A percentile compares a stretch with the other conserved stretches of the same genome.
Conservation (phyloP, 2,888 invertebrate genomes). For the Calliphora vomitoria region DNA sequence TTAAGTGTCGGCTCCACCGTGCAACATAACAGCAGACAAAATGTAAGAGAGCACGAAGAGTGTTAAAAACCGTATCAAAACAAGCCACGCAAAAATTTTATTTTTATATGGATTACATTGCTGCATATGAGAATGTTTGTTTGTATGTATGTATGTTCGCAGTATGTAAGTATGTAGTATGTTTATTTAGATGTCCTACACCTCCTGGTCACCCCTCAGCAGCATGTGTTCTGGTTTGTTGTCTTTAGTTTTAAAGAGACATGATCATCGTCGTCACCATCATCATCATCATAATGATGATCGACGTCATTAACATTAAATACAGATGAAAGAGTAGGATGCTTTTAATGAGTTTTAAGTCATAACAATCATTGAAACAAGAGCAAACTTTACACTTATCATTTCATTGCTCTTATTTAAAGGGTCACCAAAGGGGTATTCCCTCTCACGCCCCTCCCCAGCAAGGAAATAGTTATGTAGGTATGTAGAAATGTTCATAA, state of each 20-base stretch:
- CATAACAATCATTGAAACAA: constrained; percentile 72
- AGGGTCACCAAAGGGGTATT: constrained; percentile 54
- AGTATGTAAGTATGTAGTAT: constrained; percentile 5
- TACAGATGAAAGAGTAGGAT: constrained; percentile 59
- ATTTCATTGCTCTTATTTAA: constrained; percentile 50
- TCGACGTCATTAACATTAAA: constrained; percentile 46
- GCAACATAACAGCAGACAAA: neutral
- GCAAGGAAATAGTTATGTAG: neutral
- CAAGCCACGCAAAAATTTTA: constrained; percentile 76
- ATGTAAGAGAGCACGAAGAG: constrained; percentile 21
- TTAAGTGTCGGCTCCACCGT: neutral
- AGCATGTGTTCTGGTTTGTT: neutral
- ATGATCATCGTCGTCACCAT: constrained; percentile 12
- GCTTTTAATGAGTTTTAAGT: constrained; percentile 71
- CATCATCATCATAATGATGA: constrained; percentile 21
- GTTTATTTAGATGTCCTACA: neutral
- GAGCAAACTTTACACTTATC: constrained; percentile 70
- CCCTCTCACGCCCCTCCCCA: neutral
- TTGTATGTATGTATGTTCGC: no score
- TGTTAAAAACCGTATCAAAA: constrained; percentile 76
- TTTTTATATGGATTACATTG: constrained; percentile 51
- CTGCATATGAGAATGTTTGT: neutral
- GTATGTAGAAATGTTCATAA: neutral
- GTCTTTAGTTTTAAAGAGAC: neutral
- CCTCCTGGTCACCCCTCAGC: neutral